Conservation (phyloP, 2,888 invertebrate genomes). For the Troilus luridus region DNA sequence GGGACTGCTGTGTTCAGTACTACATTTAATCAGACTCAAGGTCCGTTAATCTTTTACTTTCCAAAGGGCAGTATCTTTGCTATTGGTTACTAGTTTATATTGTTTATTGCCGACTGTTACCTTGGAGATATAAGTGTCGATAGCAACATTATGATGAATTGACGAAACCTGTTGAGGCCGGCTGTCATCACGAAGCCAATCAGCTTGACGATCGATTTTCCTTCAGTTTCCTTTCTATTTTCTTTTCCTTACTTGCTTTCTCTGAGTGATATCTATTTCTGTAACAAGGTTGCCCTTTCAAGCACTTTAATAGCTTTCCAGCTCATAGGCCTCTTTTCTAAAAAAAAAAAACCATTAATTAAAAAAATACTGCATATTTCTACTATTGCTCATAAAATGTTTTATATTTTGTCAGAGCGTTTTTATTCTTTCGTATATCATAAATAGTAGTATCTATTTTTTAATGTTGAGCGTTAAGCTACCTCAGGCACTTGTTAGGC, state of each 20-base stretch:
- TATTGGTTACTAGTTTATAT: neutral
- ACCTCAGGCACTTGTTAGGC: too few species aligned
- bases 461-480: too few species aligned
- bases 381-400: too few species aligned
- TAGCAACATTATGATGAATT: neutral
- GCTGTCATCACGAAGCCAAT: constrained; percentile 2
- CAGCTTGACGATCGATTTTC: neutral
- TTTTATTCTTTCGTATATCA: too few species aligned
- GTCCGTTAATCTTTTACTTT: neutral
- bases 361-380: too few species aligned
- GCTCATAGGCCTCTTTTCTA: neutral
- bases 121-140: neutral
- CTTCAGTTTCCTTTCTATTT: neutral
- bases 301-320: neutral
- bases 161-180: neutral
- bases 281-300: neutral
- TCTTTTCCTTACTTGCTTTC: neutral
- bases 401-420: too few species aligned
- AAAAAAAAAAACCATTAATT: too few species aligned
- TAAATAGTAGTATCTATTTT: too few species aligned
- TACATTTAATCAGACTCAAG: neutral
- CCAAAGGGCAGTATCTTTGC: neutral
- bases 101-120: neutral
- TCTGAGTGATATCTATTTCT: neutral
- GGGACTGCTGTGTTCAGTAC: too few species aligned